Conservation (phyloP, 2,113 vertebrate genomes). For the Tautogolabrus adspersus region DNA sequence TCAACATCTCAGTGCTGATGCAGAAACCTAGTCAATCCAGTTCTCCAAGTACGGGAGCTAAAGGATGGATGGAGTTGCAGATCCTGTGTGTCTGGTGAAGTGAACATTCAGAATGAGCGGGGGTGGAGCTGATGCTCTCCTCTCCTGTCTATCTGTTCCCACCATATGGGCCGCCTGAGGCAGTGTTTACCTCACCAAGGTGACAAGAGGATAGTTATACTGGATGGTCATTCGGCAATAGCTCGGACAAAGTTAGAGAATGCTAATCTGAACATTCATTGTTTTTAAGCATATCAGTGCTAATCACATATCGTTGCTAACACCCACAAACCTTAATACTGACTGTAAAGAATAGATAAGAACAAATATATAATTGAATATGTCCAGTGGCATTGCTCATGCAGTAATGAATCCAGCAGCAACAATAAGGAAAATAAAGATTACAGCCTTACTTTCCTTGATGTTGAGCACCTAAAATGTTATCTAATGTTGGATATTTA, state of each 20-base stretch:
- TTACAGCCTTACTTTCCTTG: background rate
- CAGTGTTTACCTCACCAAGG: slow-evolving; percentile 64
- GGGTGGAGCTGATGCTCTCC: slow-evolving; percentile 51
- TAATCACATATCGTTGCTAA: too few species aligned
- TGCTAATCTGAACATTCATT: background rate
- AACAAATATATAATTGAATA: too few species aligned
- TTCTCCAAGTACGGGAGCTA: slow-evolving; percentile 35
- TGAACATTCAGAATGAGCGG: slow-evolving; percentile 64
- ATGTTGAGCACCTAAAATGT: too few species aligned
- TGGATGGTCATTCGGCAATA: slow-evolving; percentile 13
- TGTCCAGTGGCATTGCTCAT: background rate
- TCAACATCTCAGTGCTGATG: background rate
- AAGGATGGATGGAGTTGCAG: slow-evolving; percentile 29
- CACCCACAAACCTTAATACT: background rate
- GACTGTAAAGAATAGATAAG: too few species aligned
- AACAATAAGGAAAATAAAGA: background rate
- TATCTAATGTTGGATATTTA: too few species aligned
- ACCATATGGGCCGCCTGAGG: slow-evolving; percentile 74
- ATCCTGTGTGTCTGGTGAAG: slow-evolving; percentile 36
- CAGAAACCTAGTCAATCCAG: background rate
- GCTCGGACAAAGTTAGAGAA: slow-evolving; percentile 11
- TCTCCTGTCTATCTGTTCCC: slow-evolving; percentile 39
- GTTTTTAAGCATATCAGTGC: too few species aligned
- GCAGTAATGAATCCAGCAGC: background rate
- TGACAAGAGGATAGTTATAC: slow-evolving; percentile 53